phyloP scores from a whole-genome alignment of 2,113 vertebrate species.

The Cnemophilus loriae region DNA sequence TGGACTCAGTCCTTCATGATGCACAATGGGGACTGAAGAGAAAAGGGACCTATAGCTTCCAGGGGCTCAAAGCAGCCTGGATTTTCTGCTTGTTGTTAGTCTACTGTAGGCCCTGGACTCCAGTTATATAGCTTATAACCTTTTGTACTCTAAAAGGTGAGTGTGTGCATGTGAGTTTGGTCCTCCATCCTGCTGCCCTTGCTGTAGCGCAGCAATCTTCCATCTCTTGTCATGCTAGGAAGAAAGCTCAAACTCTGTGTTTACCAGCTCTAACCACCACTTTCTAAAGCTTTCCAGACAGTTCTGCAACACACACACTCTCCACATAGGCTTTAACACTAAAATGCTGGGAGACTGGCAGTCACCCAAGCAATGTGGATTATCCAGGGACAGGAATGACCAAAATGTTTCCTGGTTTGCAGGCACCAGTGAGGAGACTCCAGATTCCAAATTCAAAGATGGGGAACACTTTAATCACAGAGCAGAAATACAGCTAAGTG shows the following conservation, averaged over 20 bases:
- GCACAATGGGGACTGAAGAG: not conserved
- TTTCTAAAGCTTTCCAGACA: not conserved
- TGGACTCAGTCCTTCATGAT: not conserved
- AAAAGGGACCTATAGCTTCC: not conserved
- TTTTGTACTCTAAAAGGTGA: not conserved
- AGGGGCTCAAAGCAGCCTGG: not conserved
- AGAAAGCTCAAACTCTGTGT: not conserved
- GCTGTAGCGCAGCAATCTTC: not conserved
- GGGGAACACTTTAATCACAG: not conserved
- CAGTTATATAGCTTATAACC: not conserved
- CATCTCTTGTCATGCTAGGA: not conserved
- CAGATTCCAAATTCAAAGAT: not conserved
- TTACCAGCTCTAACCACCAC: not conserved
- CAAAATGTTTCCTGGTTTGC: not conserved
- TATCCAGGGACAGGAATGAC: not conserved
- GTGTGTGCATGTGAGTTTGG: not conserved
- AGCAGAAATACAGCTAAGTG: not conserved
- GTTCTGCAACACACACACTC: not conserved
- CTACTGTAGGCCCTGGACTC: not conserved
- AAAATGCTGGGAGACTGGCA: not conserved
- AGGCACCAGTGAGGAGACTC: not conserved
- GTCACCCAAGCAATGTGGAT: not conserved
- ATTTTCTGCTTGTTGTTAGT: not conserved
- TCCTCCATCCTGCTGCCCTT: not conserved
- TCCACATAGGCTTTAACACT: not conserved